phyloP scores from a whole-genome alignment of 1,140 invertebrate genomes.

The Planococcus citri region DNA sequence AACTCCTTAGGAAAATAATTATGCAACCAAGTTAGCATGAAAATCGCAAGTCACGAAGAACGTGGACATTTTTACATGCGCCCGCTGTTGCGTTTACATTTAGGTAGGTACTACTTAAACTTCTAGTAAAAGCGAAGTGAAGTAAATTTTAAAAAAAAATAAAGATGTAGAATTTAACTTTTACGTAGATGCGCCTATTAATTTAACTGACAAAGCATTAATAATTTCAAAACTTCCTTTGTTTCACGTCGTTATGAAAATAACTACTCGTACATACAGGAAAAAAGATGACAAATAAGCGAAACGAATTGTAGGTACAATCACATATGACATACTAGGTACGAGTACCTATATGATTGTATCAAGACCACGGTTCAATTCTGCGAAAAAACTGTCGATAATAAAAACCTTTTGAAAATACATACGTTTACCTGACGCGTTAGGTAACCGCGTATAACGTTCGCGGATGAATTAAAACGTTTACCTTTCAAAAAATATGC shows the following conservation, averaged over 20 bases:
- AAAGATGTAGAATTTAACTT: no score
- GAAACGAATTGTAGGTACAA: neutral
- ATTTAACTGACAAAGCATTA: neutral
- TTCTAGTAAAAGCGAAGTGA: no score
- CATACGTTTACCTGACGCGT: neutral
- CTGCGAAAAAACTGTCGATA: neutral
- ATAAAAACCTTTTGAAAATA: no score
- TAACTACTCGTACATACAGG: no score
- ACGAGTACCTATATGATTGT: no score
- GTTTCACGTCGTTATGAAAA: neutral
- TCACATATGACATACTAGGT: no score
- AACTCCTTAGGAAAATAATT: no score
- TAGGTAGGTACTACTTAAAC: no score
- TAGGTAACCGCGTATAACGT: neutral
- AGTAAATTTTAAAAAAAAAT: no score
- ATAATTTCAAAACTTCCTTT: neutral
- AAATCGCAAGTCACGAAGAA: neutral
- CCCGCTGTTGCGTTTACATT: no score
- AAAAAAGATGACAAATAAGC: neutral
- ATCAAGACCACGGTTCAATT: no score
- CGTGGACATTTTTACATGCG: neutral
- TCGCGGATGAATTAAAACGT: neutral
- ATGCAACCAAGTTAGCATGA: neutral
- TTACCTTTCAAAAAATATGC: neutral
- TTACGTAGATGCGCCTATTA: neutral